These are phyloP conservation scores for Torymus aiolomorphi DNA, from an alignment of 2,888 invertebrate species.

Conservation along the genomic window DNA sequence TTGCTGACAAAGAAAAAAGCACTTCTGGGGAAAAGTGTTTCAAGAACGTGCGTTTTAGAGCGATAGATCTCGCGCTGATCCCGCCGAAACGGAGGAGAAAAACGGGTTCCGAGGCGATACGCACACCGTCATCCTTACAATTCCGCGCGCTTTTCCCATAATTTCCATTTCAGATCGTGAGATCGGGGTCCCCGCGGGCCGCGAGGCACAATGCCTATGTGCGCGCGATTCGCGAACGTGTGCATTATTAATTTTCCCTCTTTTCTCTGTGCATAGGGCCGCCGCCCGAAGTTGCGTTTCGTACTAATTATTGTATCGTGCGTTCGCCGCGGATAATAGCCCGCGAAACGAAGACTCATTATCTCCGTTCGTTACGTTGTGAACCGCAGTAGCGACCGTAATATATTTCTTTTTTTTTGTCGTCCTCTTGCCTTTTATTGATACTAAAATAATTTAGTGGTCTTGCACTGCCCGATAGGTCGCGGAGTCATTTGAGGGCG, in stretches of 20 bases:
- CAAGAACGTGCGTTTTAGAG: background rate
- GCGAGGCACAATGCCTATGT: background rate
- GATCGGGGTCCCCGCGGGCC: conserved; percentile 63
- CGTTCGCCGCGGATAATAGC: conserved; percentile 11
- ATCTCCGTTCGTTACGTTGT: conserved; percentile 45
- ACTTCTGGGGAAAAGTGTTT: background rate
- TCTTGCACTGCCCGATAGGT: no score
- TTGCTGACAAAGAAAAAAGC: no score
- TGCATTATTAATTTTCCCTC: conserved; percentile 38
- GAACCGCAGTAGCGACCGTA: background rate
- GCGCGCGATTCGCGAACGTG: background rate
- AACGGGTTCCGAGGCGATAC: conserved; percentile 16
- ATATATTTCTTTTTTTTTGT: conserved; percentile 40
- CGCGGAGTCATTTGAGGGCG: no score
- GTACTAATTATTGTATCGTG: conserved; percentile 41
- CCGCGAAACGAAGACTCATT: conserved; percentile 42
- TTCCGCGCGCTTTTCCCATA: conserved; percentile 60
- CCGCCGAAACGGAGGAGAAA: conserved; percentile 17
- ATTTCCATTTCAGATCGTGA: conserved; percentile 72
- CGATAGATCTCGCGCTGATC: background rate
- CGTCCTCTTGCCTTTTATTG: conserved; percentile 15
- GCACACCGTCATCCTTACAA: background rate
- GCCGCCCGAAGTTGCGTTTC: conserved; percentile 12
- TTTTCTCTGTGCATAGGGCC: background rate
- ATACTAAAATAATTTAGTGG: conserved; percentile 8